Conservation (phyloP, 2,797 vertebrate species). For the Sebastes melanostomus region DNA sequence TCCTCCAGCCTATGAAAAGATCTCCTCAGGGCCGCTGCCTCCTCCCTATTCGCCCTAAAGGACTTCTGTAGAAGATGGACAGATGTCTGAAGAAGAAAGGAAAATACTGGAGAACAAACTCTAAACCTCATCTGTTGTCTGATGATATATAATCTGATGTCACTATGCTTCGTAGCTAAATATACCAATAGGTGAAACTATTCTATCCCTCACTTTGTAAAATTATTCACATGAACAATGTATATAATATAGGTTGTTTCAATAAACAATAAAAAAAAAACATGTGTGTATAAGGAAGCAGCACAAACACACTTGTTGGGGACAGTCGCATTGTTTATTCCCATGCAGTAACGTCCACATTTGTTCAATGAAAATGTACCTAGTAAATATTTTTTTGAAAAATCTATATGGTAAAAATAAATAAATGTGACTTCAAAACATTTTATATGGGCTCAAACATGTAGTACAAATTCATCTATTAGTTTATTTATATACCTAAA, state of each 20-base stretch:
- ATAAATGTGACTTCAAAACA: constrained; percentile 86
- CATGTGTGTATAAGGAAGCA: constrained; percentile 21
- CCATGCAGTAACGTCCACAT: constrained; percentile 87
- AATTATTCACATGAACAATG: constrained; percentile 23
- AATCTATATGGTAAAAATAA: constrained; percentile 96
- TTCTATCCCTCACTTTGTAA: constrained; percentile 33
- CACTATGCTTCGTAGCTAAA: background rate
- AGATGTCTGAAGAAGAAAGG: constrained; percentile 18
- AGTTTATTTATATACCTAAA: constrained; percentile 73
- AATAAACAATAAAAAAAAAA: constrained; percentile 31
- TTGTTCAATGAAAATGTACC: constrained; percentile 89
- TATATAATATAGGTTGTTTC: constrained; percentile 35
- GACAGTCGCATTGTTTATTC: constrained; percentile 87
- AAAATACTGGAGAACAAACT: constrained; percentile 28
- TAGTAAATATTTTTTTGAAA: constrained; percentile 89
- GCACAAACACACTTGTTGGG: constrained; percentile 31
- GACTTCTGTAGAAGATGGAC: background rate
- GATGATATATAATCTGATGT: constrained; percentile 19
- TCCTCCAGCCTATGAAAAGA: constrained; percentile 94
- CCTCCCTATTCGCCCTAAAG: constrained; percentile 92
- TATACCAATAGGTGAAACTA: constrained; percentile 8
- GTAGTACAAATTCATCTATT: constrained; percentile 83
- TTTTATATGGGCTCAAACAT: constrained; percentile 83
- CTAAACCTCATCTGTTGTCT: constrained; percentile 16
- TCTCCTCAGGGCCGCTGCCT: constrained; percentile 81